These are phyloP conservation scores for Sicus ferrugineus DNA, from an alignment of 2,888 invertebrate species.

Conservation along the genomic window DNA sequence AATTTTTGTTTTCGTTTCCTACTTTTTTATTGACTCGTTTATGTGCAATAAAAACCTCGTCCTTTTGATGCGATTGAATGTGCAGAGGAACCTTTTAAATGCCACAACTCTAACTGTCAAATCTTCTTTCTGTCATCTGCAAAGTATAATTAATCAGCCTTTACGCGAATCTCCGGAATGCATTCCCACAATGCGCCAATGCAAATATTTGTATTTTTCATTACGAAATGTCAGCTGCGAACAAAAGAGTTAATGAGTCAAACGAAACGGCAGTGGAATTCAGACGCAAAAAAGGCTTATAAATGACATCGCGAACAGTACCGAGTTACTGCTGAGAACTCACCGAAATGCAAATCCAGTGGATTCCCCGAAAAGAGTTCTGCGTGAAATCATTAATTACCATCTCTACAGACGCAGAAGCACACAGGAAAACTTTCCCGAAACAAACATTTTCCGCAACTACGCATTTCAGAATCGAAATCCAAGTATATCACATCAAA, in stretches of 20 bases:
- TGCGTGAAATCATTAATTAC: conserved; percentile 60
- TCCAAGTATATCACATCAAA: no score
- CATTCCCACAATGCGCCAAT: conserved; percentile 36
- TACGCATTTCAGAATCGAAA: conserved; percentile 31
- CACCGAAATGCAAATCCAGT: background rate
- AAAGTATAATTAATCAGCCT: conserved; percentile 36
- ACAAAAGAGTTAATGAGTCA: conserved; percentile 62
- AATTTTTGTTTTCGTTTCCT: background rate
- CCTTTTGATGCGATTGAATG: no score
- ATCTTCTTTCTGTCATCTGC: background rate
- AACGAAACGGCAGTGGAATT: conserved; percentile 38
- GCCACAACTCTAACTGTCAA: background rate
- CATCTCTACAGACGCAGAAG: conserved; percentile 38
- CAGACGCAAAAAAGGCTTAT: conserved; percentile 43
- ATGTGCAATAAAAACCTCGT: no score
- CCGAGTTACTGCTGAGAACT: conserved; percentile 42
- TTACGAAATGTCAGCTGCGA: conserved; percentile 46
- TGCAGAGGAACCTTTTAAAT: background rate
- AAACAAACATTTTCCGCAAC: conserved; percentile 31
- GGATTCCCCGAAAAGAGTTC: conserved; percentile 34
- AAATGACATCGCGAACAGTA: conserved; percentile 38
- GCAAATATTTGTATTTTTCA: conserved; percentile 41
- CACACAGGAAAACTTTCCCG: conserved; percentile 11
- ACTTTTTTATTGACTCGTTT: no score
- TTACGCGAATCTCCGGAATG: conserved; percentile 8